Evolutionary conservation across 2,888 invertebrate species (phyloP).

Genomic region (Thecophora atra): DNA sequence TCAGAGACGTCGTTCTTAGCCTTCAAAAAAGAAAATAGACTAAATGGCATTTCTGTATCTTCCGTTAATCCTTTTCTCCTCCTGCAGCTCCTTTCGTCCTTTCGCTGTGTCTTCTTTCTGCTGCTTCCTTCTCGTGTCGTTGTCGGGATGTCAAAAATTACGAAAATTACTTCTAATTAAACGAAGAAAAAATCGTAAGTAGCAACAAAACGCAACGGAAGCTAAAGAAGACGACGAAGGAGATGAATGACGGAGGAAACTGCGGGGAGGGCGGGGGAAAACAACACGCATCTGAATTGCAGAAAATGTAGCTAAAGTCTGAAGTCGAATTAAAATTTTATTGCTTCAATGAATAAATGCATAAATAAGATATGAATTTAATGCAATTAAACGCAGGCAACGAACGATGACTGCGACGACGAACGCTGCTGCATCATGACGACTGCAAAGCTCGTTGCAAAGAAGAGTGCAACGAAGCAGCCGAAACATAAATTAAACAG

Average conservation of each 20-base stretch:
- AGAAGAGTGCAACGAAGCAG: no score
- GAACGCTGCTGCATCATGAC: no score
- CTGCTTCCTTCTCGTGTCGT: not conserved
- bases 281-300: not conserved
- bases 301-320: not conserved
- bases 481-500: no score
- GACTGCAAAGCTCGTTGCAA: no score
- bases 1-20: no score
- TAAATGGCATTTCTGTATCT: not conserved
- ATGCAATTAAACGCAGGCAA: not conserved
- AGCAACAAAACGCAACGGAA: no score
- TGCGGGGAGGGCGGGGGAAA: not conserved
- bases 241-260: not conserved
- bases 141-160: not conserved
- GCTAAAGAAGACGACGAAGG: no score
- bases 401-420: not conserved
- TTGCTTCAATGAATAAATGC: not conserved
- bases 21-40: not conserved
- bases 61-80: not conserved
- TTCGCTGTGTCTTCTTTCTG: not conserved
- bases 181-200: not conserved
- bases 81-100: not conserved
- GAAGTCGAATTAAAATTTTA: not conserved
- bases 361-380: not conserved
- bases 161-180: conserved; percentile 26